These are phyloP conservation scores for Corythornis cristatus DNA, from an alignment of 2,113 vertebrate species.

Conservation along the genomic window DNA sequence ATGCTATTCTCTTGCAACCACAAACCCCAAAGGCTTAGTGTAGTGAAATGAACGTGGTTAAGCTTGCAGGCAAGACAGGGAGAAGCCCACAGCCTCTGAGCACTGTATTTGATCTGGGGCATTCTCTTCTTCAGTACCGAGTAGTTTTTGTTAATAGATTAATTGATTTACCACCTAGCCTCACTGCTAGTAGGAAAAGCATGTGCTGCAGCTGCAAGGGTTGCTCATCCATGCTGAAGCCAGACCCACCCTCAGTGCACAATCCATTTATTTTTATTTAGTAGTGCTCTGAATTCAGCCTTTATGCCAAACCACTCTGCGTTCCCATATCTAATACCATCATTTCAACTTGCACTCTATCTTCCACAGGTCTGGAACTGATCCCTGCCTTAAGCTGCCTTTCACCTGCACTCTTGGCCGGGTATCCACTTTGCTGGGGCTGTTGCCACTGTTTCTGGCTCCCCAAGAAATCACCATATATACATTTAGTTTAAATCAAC, in stretches of 20 bases:
- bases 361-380: neutral
- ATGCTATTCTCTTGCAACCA: neutral
- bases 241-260: neutral
- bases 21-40: neutral
- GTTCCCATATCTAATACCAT: neutral
- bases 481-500: neutral
- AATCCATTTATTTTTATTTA: neutral
- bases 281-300: neutral
- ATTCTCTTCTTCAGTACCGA: neutral
- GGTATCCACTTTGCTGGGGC: neutral
- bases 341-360: neutral
- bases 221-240: neutral
- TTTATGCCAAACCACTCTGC: neutral
- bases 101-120: neutral
- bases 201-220: neutral
- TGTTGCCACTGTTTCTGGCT: neutral
- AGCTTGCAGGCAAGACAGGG: neutral
- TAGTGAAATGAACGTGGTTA: neutral
- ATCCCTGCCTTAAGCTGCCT: neutral
- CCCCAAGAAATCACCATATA: neutral
- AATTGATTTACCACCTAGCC: neutral
- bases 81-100: neutral
- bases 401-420: neutral
- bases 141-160: neutral
- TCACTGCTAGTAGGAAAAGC: neutral